Evolutionary conservation across 2,113 vertebrate genomes (phyloP).

Genomic region (Calidris pugnax): DNA sequence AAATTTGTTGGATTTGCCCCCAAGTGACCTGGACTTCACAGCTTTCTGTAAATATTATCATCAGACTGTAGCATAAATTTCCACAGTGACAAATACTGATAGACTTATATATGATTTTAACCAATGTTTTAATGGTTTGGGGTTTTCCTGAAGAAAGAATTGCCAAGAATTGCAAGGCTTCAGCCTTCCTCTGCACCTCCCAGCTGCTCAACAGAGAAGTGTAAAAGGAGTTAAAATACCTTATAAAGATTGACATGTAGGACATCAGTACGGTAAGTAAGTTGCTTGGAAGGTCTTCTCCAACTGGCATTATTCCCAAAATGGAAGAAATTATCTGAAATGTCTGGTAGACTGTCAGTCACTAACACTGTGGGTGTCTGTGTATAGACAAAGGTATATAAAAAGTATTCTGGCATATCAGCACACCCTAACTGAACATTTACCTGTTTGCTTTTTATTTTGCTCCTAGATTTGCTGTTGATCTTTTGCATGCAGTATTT

Average conservation of each 20-base stretch:
- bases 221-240: not conserved
- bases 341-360: not conserved
- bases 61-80: not conserved
- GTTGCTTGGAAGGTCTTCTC: not conserved
- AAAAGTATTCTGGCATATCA: not conserved
- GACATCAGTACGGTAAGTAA: not conserved
- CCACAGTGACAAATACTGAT: not conserved
- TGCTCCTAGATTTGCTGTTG: not conserved
- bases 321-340: not conserved
- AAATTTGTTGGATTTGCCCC: not conserved
- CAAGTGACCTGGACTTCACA: not conserved
- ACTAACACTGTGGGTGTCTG: not conserved
- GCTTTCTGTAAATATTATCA: not conserved
- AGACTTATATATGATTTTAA: not conserved
- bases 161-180: not conserved
- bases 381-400: not conserved
- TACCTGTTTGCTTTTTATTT: not conserved
- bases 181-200: not conserved
- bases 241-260: not conserved
- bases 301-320: not conserved
- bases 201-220: not conserved
- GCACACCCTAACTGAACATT: fast-evolving
- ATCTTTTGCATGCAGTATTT: not conserved
- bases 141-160: not conserved
- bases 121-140: not conserved